Evolutionary conservation across 2,113 vertebrate species (phyloP).

Genomic region (Oryzias melastigma): DNA sequence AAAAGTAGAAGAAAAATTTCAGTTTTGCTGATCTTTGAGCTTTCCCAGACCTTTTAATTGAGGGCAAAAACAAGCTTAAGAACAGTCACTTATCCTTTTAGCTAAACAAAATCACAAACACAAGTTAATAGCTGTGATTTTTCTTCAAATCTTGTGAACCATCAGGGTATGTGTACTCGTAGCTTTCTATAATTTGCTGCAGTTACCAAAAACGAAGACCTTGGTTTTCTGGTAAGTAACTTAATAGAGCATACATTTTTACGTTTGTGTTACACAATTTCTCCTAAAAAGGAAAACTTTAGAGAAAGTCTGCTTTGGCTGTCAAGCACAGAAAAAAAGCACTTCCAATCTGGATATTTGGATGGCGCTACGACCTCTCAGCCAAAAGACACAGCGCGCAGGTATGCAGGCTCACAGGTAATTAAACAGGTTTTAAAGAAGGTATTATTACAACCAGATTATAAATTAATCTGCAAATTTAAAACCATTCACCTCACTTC

Average conservation of each 20-base stretch:
- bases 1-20: too few relatives aligned
- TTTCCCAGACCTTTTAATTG: too few relatives aligned
- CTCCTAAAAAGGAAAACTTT: conserved; percentile 24
- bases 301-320: conserved; percentile 24
- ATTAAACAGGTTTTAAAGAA: not conserved
- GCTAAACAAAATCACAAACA: too few relatives aligned
- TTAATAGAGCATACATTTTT: conserved; percentile 32
- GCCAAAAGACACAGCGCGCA: conserved; percentile 19
- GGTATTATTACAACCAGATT: not conserved
- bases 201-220: conserved; percentile 41
- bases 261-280: conserved; percentile 32
- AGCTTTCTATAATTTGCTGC: conserved; percentile 12
- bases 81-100: too few relatives aligned
- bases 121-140: too few relatives aligned
- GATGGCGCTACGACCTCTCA: conserved; percentile 8
- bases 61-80: too few relatives aligned
- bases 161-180: conserved; percentile 10
- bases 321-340: conserved; percentile 14
- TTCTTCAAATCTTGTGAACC: conserved; percentile 7
- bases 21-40: too few relatives aligned
- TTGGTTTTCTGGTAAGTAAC: conserved; percentile 25
- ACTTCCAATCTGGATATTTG: conserved; percentile 6
- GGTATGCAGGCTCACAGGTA: not conserved
- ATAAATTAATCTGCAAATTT: too few relatives aligned
- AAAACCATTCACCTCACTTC: too few relatives aligned